phyloP scores from a whole-genome alignment of 2,888 invertebrate genomes.

The Megalurothrips usitatus region DNA sequence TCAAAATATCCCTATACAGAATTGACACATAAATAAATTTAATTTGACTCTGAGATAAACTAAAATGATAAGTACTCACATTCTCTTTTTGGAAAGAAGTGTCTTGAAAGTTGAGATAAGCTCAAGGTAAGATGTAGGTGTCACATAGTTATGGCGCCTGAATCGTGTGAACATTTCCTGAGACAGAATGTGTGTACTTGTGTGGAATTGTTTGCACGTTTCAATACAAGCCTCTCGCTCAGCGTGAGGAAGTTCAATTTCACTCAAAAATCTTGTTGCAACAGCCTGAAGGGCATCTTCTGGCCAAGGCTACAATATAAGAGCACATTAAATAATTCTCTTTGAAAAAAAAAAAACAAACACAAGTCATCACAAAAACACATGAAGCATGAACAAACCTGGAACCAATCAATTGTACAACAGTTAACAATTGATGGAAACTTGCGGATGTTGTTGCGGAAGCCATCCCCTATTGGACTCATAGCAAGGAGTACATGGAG shows the following conservation, averaged over 20 bases:
- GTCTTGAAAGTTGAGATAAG: constrained; percentile 85
- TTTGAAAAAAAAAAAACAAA: constrained; percentile 4
- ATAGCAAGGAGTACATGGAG: constrained; percentile 83
- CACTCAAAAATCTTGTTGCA: constrained; percentile 73
- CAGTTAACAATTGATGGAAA: constrained; percentile 92
- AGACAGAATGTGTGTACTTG: constrained; percentile 70
- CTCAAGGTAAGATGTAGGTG: constrained; percentile 89
- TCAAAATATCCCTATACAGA: constrained; percentile 56
- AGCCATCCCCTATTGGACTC: constrained; percentile 84
- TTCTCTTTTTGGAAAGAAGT: constrained; percentile 68
- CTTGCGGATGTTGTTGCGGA: constrained; percentile 76
- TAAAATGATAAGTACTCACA: constrained; percentile 45
- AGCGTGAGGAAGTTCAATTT: constrained; percentile 68
- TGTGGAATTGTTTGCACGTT: constrained; percentile 87
- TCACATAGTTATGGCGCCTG: constrained; percentile 79
- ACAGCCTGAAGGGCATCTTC: constrained; percentile 87
- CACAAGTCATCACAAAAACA: neutral
- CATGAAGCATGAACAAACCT: constrained; percentile 51
- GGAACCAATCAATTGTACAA: constrained; percentile 95
- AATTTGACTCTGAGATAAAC: neutral
- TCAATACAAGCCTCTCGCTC: constrained; percentile 75
- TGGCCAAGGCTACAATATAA: constrained; percentile 72
- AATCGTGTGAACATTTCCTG: constrained; percentile 60
- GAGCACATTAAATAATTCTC: neutral
- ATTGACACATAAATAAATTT: constrained; percentile 23